Conservation (phyloP, 2,113 vertebrate genomes). For the Arenaria interpres region DNA sequence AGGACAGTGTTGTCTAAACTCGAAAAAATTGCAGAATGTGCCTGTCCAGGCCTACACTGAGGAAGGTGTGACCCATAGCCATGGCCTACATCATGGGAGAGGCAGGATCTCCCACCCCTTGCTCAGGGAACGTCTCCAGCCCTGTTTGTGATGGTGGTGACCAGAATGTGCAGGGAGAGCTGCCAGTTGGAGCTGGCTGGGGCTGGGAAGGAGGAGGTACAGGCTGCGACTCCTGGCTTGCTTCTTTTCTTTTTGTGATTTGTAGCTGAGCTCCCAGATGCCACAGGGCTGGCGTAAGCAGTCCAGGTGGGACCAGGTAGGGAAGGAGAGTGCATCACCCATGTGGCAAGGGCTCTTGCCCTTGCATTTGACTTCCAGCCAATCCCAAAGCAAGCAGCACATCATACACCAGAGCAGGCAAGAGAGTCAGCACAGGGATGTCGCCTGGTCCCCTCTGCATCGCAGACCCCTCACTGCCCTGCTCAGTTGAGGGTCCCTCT, state of each 20-base stretch:
- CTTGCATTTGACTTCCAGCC: not conserved
- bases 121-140: not conserved
- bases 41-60: not conserved
- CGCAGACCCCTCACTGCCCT: not conserved
- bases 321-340: not conserved
- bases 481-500: not conserved
- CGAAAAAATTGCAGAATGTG: not conserved
- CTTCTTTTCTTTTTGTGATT: not conserved
- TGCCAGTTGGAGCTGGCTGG: not conserved
- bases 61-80: not conserved
- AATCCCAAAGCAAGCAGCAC: not conserved
- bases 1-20: not conserved
- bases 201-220: not conserved
- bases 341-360: not conserved
- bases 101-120: not conserved
- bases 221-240: not conserved
- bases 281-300: not conserved
- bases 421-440: not conserved
- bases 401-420: not conserved
- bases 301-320: not conserved
- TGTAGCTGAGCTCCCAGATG: not conserved
- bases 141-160: not conserved
- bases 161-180: not conserved
- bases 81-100: accelerated
- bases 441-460: not conserved